phyloP scores from a whole-genome alignment of 2,797 vertebrate genomes.

The Helicolenus hilgendorfi region DNA sequence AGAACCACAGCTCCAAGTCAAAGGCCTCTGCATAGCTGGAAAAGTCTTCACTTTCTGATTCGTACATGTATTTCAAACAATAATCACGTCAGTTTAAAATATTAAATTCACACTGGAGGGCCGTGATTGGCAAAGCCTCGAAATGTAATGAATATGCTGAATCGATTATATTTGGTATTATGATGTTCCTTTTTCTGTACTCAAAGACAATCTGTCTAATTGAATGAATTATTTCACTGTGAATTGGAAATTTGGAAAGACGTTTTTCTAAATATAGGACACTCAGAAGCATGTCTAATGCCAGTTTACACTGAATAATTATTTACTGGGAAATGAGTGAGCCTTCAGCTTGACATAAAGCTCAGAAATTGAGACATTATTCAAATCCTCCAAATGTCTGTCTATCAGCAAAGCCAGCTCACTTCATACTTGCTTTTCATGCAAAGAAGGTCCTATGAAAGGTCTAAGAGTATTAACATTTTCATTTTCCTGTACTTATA shows the following conservation, averaged over 20 bases:
- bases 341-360: constrained; percentile 48
- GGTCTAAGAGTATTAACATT: constrained; percentile 32
- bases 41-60: background rate
- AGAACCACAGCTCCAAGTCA: background rate
- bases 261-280: constrained; percentile 68
- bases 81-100: constrained; percentile 17
- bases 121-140: constrained; percentile 30
- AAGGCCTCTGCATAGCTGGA: background rate
- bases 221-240: constrained; percentile 56
- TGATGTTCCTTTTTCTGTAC: constrained; percentile 33
- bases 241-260: constrained; percentile 46
- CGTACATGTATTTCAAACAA: constrained; percentile 8
- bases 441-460: constrained; percentile 19
- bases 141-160: constrained; percentile 36
- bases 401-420: constrained; percentile 40
- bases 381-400: constrained; percentile 56
- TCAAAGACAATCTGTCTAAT: constrained; percentile 56
- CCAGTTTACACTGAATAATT: constrained; percentile 63
- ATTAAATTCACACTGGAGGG: background rate
- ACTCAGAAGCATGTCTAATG: constrained; percentile 60
- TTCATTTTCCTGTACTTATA: constrained; percentile 14
- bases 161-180: constrained; percentile 55
- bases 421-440: constrained; percentile 13
- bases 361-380: constrained; percentile 50
- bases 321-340: constrained; percentile 57